These are phyloP conservation scores for Leucopternis melanops DNA, from an alignment of 2,113 vertebrate species.

Conservation along the genomic window DNA sequence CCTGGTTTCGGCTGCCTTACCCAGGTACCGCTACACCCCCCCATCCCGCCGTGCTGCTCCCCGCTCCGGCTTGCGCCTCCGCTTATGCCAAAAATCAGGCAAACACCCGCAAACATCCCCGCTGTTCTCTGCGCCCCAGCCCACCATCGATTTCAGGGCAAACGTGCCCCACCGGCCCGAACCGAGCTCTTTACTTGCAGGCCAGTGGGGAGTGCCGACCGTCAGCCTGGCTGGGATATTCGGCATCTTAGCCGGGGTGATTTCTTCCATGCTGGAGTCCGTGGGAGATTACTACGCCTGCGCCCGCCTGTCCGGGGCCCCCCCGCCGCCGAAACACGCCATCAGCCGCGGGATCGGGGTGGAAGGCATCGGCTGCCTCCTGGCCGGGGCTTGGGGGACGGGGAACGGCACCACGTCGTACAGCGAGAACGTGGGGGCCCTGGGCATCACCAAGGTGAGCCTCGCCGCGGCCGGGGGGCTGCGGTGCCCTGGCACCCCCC, in stretches of 20 bases:
- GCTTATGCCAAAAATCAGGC: not conserved
- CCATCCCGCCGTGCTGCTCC: not conserved
- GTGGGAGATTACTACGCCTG: slow-evolving; percentile 95
- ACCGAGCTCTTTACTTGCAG: slow-evolving; percentile 56
- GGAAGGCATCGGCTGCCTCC: slow-evolving; percentile 89
- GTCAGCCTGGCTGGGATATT: slow-evolving; percentile 90
- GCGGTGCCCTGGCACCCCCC: not conserved
- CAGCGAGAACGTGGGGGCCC: slow-evolving; percentile 90
- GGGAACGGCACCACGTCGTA: slow-evolving; percentile 94
- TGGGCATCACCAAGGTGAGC: slow-evolving; percentile 92
- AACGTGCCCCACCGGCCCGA: not conserved
- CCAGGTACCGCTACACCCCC: slow-evolving; percentile 75
- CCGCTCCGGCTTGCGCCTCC: not conserved
- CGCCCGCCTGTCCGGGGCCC: slow-evolving; percentile 87
- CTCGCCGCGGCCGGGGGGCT: rapidly evolving
- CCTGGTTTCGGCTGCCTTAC: slow-evolving; percentile 92
- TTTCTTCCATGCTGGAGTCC: slow-evolving; percentile 94
- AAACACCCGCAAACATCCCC: not conserved
- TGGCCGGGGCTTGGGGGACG: slow-evolving; percentile 93
- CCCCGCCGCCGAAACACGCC: slow-evolving; percentile 86
- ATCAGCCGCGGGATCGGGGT: slow-evolving; percentile 90
- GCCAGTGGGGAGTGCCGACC: slow-evolving; percentile 92
- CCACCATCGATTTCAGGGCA: not conserved
- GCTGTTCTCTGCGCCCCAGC: not conserved
- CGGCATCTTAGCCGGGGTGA: slow-evolving; percentile 89